These are phyloP conservation scores for Zeus faber DNA, from an alignment of 2,113 vertebrate species.

Conservation along the genomic window DNA sequence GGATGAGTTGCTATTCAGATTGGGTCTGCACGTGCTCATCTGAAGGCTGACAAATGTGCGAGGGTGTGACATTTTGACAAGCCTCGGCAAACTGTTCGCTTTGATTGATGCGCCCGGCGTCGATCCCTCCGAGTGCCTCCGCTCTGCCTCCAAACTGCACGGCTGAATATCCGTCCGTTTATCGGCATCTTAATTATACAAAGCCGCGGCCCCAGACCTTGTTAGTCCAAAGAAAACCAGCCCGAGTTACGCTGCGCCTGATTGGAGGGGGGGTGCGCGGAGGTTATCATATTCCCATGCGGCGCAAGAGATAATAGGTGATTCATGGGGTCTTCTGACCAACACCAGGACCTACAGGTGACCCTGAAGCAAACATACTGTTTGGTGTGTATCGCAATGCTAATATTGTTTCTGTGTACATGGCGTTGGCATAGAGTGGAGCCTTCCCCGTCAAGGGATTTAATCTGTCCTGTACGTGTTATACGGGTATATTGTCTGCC, in stretches of 20 bases:
- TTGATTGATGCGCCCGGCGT: slow-evolving; percentile 68
- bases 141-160: slow-evolving; percentile 53
- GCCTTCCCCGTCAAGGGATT: too few species aligned
- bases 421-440: too few species aligned
- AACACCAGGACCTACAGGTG: too few species aligned
- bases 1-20: slow-evolving; percentile 67
- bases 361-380: too few species aligned
- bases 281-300: slow-evolving; percentile 49
- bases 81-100: slow-evolving; percentile 66
- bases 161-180: slow-evolving; percentile 53
- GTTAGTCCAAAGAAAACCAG: slow-evolving; percentile 50
- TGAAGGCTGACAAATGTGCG: slow-evolving; percentile 69
- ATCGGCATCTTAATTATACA: slow-evolving; percentile 67
- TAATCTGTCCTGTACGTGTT: too few species aligned
- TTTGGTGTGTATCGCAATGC: too few species aligned
- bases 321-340: slow-evolving; percentile 58
- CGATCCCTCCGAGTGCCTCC: slow-evolving; percentile 33
- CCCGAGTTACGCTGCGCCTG: slow-evolving; percentile 62
- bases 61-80: slow-evolving; percentile 70
- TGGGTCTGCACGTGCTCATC: slow-evolving; percentile 55
- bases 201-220: slow-evolving; percentile 61
- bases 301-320: slow-evolving; percentile 60
- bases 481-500: too few species aligned
- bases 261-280: slow-evolving; percentile 44
- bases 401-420: too few species aligned